Conservation (phyloP, 2,113 vertebrate genomes). For the Boleophthalmus pectinirostris region DNA sequence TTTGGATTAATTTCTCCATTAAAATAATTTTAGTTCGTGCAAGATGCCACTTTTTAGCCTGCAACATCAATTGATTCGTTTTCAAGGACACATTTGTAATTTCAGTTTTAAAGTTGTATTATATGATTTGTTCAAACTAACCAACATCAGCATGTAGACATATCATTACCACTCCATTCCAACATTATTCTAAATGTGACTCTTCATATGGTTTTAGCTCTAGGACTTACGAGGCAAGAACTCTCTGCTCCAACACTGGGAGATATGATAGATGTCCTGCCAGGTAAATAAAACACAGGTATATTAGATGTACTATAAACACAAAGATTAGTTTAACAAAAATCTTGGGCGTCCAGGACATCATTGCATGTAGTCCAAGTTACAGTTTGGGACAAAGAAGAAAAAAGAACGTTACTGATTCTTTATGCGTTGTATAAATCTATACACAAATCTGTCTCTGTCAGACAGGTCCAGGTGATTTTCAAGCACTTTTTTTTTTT, state of each 20-base stretch:
- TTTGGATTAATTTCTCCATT: background rate
- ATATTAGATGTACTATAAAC: background rate
- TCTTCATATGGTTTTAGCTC: conserved; percentile 85
- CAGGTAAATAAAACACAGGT: conserved; percentile 74
- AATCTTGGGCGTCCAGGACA: background rate
- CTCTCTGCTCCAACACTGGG: conserved; percentile 94
- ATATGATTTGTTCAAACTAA: conserved; percentile 3
- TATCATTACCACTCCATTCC: conserved; percentile 43
- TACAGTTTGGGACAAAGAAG: too few relatives aligned
- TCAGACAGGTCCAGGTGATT: too few relatives aligned
- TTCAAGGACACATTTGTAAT: background rate
- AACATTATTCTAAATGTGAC: conserved; percentile 62
- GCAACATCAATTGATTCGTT: background rate
- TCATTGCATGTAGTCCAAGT: too few relatives aligned
- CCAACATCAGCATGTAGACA: background rate
- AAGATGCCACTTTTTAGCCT: too few relatives aligned
- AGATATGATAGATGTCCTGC: conserved; percentile 82
- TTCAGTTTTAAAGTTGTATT: background rate
- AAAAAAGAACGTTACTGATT: too few relatives aligned
- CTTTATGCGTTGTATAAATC: background rate
- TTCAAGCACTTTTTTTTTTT: too few relatives aligned
- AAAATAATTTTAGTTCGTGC: background rate
- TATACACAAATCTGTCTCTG: background rate
- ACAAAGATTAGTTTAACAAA: background rate
- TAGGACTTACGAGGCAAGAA: conserved; percentile 95